phyloP scores from a whole-genome alignment of 2,113 vertebrate species.

The Ramphastos sulfuratus region DNA sequence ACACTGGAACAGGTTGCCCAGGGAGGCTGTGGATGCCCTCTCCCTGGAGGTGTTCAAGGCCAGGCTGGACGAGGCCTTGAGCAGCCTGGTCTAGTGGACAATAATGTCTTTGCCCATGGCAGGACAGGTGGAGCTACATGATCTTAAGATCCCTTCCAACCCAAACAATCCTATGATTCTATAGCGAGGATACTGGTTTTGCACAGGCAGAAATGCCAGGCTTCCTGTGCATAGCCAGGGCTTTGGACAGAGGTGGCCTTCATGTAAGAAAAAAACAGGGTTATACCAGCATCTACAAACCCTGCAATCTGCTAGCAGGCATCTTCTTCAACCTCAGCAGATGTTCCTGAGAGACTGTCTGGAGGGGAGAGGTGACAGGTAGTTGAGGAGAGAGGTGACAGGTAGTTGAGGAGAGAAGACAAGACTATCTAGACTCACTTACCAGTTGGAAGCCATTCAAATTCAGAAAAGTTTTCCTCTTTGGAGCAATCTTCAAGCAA shows the following conservation, averaged over 20 bases:
- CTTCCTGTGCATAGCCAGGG: not conserved
- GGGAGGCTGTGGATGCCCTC: too few relatives aligned
- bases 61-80: too few relatives aligned
- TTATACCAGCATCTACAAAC: not conserved
- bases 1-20: too few relatives aligned
- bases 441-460: constrained; percentile 50
- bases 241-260: not conserved
- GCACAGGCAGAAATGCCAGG: not conserved
- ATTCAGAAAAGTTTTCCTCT: constrained; percentile 23
- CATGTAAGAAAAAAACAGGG: not conserved
- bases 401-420: not conserved
- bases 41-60: too few relatives aligned
- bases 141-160: too few relatives aligned
- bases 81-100: too few relatives aligned
- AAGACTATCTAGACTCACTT: constrained; percentile 14
- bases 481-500: constrained; percentile 17
- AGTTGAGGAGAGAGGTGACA: not conserved
- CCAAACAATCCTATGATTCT: too few relatives aligned
- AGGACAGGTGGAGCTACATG: too few relatives aligned
- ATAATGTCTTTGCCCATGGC: too few relatives aligned
- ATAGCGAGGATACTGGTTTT: not conserved
- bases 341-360: constrained; percentile 1
- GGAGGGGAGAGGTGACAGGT: not conserved
- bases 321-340: constrained; percentile 10
- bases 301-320: not conserved